These are phyloP conservation scores for Anoplius nigerrimus DNA, from an alignment of 2,888 invertebrate genomes.

Conservation along the genomic window DNA sequence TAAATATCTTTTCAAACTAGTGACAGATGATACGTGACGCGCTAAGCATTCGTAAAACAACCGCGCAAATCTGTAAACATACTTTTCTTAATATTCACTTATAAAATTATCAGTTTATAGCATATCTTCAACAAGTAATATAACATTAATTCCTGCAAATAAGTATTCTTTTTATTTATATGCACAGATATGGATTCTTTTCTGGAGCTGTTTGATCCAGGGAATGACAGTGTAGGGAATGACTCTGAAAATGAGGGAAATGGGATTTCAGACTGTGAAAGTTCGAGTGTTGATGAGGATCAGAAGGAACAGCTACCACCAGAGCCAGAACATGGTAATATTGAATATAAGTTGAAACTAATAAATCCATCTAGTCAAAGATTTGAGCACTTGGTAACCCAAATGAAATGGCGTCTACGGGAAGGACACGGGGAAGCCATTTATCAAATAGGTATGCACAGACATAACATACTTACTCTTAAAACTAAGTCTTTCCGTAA, in stretches of 20 bases:
- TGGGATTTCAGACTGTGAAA: conserved; percentile 73
- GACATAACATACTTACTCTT: neutral
- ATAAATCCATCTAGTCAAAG: conserved; percentile 93
- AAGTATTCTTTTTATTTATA: neutral
- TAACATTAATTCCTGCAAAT: no score
- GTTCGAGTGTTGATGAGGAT: conserved; percentile 73
- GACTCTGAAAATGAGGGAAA: conserved; percentile 74
- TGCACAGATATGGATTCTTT: conserved; percentile 84
- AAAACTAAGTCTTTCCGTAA: no score
- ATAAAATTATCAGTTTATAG: no score
- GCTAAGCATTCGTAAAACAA: no score
- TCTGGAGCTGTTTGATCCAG: conserved; percentile 87
- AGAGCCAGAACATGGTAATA: conserved; percentile 94
- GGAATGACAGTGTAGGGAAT: conserved; percentile 70
- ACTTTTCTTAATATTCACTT: no score
- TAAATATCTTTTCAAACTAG: no score
- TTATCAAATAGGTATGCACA: conserved; percentile 88
- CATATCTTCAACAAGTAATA: no score
- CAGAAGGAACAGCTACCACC: conserved; percentile 85
- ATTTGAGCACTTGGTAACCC: conserved; percentile 97
- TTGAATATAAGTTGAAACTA: conserved; percentile 96
- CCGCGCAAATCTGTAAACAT: no score
- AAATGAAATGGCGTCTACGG: conserved; percentile 98
- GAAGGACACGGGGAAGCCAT: conserved; percentile 98
- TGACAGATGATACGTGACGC: no score